Evolutionary conservation across 2,113 vertebrate genomes (phyloP), one percentile per base, ranked within the genome.

Genomic region (Strix uralensis): DNA sequence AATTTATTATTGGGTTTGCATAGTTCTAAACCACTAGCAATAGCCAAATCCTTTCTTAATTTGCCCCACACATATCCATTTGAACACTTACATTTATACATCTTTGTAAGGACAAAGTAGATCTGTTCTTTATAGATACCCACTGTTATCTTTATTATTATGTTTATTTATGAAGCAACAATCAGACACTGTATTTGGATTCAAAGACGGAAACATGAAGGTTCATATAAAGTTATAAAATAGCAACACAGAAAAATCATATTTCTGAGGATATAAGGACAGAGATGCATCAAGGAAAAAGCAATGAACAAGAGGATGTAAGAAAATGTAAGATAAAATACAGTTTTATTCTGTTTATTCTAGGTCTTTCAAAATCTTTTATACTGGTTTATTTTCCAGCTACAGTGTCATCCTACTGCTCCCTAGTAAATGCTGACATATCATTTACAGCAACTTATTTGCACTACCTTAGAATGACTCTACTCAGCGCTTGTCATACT

Each of bases 401-500:
- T 55, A 81, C 12, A n/a, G 10, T 44, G 5, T 70, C 46, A 93
- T 59, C 27, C 13, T 73, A 13, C 27, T 47, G 5, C 65, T 88
- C 13, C 10, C 32, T 92, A 27, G 66, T 70, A 81, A 74, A 58
- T 3, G 1, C 2, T 72, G 20, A 15, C 11, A 21, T 63, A 38
- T 27, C 5, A 18, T 79, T 84, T 81, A 21, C 22, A 67, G 29
- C 17, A 84, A 51, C 26, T 36, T 36, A 22, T 54, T 78, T 74
- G 9, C 7, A 26, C 66, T 91, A 61, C 18, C 17, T 79, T 46
- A 79, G 19, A 54, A 57, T 66, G 6, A 55, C 12, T 47, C 29
- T 36, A 34, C 32, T 77, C 29, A 4, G 2, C 1, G 0, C 4
- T 38, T 59, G 9, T 57, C 6, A 61, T 40, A 13, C 26, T 66